These are phyloP conservation scores for Strigamia transsilvanica DNA, from an alignment of 2,888 invertebrate genomes.

Conservation along the genomic window DNA sequence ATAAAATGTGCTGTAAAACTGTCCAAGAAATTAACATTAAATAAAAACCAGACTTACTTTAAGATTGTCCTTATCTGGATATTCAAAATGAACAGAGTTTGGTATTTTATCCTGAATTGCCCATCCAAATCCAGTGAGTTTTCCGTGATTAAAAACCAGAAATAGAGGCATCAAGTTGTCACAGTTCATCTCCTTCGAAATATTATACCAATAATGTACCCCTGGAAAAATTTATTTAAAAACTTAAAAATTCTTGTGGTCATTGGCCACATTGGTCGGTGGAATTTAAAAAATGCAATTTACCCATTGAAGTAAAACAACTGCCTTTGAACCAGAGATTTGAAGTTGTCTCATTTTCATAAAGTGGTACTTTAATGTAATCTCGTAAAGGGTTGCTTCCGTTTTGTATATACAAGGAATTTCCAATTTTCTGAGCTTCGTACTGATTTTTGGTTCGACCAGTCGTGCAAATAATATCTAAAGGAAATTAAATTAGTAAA, in stretches of 20 bases:
- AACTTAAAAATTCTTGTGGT: too few relatives aligned
- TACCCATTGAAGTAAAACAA: constrained; percentile 63
- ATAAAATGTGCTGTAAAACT: background rate
- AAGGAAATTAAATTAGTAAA: background rate
- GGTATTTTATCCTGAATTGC: constrained; percentile 56
- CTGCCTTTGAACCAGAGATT: constrained; percentile 61
- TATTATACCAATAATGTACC: constrained; percentile 61
- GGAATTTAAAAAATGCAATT: constrained; percentile 32
- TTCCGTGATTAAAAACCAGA: constrained; percentile 61
- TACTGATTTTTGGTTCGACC: constrained; percentile 59
- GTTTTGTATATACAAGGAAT: constrained; percentile 61
- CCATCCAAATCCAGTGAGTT: constrained; percentile 61
- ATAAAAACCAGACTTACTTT: constrained; percentile 53
- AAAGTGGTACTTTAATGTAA: constrained; percentile 58
- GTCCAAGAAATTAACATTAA: background rate
- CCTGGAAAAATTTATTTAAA: constrained; percentile 57
- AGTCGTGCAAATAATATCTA: constrained; percentile 61
- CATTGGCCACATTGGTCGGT: too few relatives aligned
- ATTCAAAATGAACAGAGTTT: constrained; percentile 56
- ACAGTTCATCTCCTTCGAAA: constrained; percentile 59
- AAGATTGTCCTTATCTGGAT: constrained; percentile 55
- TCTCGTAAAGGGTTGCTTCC: constrained; percentile 60
- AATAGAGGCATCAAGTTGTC: constrained; percentile 60
- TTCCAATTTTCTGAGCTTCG: constrained; percentile 60
- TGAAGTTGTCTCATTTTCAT: constrained; percentile 58